Percentiles rank a stretch among this genome's conserved stretches.
Evolutionary conservation across 2,888 invertebrate genomes (phyloP).

Genomic region (Perithous albicinctus): DNA sequence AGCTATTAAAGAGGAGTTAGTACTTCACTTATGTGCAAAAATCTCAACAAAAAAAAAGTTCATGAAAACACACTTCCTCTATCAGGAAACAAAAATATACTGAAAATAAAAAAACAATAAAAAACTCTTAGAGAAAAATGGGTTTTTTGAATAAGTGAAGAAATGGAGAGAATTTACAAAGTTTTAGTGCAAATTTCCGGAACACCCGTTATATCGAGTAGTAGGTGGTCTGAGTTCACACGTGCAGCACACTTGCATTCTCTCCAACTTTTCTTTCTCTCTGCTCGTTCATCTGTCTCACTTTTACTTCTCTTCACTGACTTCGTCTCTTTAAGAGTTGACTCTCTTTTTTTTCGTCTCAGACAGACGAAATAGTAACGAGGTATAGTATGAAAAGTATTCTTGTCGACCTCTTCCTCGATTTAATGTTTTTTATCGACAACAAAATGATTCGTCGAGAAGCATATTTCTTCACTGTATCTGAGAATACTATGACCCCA

Average conservation of each 20-base stretch:
- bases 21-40: too few relatives aligned
- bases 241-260: conserved; percentile 72
- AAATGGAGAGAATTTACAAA: background rate
- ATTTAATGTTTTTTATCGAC: conserved; percentile 19
- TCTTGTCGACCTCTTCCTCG: conserved; percentile 9
- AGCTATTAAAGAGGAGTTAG: too few relatives aligned
- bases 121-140: background rate
- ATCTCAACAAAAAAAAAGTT: too few relatives aligned
- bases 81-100: too few relatives aligned
- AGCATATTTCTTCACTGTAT: conserved; percentile 27
- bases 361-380: conserved; percentile 5
- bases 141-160: background rate
- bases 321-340: conserved; percentile 27
- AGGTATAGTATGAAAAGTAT: conserved; percentile 5
- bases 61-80: too few relatives aligned
- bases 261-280: conserved; percentile 35
- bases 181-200: conserved; percentile 1
- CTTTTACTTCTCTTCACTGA: conserved; percentile 34
- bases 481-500: conserved; percentile 53
- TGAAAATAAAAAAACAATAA: too few relatives aligned
- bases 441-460: conserved; percentile 11
- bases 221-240: conserved; percentile 68
- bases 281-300: conserved; percentile 28
- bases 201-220: conserved; percentile 69
- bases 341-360: conserved; percentile 3